Evolutionary conservation across 2,888 invertebrate genomes (phyloP).

Genomic region (Lamproptera curius): DNA sequence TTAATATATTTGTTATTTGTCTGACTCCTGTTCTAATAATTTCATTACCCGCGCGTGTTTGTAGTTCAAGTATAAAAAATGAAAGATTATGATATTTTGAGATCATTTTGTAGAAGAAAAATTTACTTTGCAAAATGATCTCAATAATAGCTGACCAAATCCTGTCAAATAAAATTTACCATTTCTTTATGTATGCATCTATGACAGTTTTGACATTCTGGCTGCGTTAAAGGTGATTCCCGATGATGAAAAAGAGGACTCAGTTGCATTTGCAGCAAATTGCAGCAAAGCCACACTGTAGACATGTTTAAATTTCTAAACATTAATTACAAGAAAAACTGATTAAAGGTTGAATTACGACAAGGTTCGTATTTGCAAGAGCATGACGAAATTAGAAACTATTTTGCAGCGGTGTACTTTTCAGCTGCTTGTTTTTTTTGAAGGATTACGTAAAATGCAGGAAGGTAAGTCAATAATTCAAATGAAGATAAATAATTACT

Average conservation of each 20-base stretch:
- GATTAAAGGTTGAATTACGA: slow-evolving; percentile 45
- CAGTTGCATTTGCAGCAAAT: slow-evolving; percentile 56
- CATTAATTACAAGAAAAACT: slow-evolving; percentile 46
- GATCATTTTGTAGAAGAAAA: slow-evolving; percentile 42
- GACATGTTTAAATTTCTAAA: slow-evolving; percentile 57
- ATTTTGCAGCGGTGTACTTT: slow-evolving; percentile 46
- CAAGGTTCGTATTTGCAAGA: slow-evolving; percentile 49
- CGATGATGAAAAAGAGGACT: slow-evolving; percentile 58
- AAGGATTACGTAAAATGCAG: slow-evolving; percentile 53
- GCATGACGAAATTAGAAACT: slow-evolving; percentile 45
- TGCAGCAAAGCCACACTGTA: slow-evolving; percentile 59
- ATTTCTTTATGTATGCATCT: slow-evolving; percentile 41
- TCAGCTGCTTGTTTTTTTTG: slow-evolving; percentile 50
- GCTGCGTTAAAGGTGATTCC: slow-evolving; percentile 55
- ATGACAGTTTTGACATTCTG: slow-evolving; percentile 59
- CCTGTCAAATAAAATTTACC: slow-evolving; percentile 44
- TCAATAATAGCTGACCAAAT: slow-evolving; percentile 49
- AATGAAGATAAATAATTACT: no score
- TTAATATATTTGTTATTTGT: neutral
- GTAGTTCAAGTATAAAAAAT: slow-evolving; percentile 30
- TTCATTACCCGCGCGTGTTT: neutral
- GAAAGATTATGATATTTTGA: slow-evolving; percentile 54
- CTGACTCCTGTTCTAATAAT: neutral
- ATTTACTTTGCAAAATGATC: slow-evolving; percentile 47
- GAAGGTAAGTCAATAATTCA: slow-evolving; percentile 43